Percentiles rank a stretch among this genome's conserved stretches.
Evolutionary conservation across 2,888 invertebrate species (phyloP).

Genomic region (Diarsia mendica): DNA sequence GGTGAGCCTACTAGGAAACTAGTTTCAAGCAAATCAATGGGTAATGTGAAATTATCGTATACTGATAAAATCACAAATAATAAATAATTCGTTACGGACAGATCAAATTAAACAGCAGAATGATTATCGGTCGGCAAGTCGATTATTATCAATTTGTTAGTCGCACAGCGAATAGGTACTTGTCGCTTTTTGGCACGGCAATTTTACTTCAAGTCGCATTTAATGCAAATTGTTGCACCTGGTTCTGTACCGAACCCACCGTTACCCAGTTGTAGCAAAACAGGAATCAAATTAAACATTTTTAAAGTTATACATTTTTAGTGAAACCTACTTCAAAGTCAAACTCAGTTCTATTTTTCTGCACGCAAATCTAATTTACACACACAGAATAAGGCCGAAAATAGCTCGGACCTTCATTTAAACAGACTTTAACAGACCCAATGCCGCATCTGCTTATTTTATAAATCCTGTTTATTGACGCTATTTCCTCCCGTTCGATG

Average conservation of each 20-base stretch:
- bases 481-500: constrained; percentile 69
- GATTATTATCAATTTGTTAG: constrained; percentile 14
- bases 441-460: constrained; percentile 51
- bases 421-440: constrained; percentile 18
- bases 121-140: constrained; percentile 4
- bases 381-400: background rate
- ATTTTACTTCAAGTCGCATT: constrained; percentile 19
- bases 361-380: background rate
- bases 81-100: constrained; percentile 5
- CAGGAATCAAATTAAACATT: background rate
- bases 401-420: constrained; percentile 6
- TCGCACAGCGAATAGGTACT: constrained; percentile 4
- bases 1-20: background rate
- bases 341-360: constrained; percentile 1
- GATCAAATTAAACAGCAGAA: constrained; percentile 5
- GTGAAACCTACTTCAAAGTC: background rate
- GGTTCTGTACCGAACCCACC: background rate
- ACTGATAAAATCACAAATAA: constrained; percentile 21
- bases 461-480: constrained; percentile 53
- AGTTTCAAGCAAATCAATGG: background rate
- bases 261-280: background rate
- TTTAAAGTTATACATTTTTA: background rate
- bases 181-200: background rate
- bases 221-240: constrained; percentile 25
- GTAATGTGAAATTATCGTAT: background rate